A percentile compares a stretch with the other conserved stretches of the same genome.
These are phyloP conservation scores for Cydia splendana DNA, from an alignment of 1,140 invertebrate species.

Conservation along the genomic window DNA sequence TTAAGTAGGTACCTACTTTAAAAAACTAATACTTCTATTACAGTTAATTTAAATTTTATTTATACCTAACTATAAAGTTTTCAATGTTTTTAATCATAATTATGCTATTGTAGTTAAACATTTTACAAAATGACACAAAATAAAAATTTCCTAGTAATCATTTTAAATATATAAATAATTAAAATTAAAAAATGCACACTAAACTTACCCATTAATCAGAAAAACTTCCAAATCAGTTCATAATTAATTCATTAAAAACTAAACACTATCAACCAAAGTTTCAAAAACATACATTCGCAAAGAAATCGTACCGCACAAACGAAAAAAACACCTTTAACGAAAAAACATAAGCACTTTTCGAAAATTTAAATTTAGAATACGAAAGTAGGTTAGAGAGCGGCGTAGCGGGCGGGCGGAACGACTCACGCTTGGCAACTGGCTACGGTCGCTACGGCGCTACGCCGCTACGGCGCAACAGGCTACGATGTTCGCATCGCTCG, in stretches of 20 bases:
- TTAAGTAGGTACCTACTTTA: no score
- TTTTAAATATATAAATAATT: no score
- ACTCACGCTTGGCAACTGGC: slow-evolving; percentile 28
- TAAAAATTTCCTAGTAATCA: no score
- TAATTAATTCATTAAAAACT: neutral
- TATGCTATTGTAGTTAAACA: no score
- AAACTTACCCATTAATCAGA: neutral
- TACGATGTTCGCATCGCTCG: neutral
- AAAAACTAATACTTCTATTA: no score
- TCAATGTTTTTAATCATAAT: no score
- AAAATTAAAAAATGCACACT: neutral
- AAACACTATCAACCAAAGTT: slow-evolving; percentile 12
- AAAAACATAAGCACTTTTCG: neutral
- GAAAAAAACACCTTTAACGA: neutral
- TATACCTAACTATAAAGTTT: no score
- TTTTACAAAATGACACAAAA: no score
- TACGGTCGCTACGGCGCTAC: slow-evolving; percentile 14
- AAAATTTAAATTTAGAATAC: slow-evolving; percentile 12
- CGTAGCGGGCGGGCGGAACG: slow-evolving; percentile 20
- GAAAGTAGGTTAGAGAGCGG: slow-evolving; percentile 29
- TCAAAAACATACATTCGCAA: slow-evolving; percentile 9
- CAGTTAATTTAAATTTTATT: no score
- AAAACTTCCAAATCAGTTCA: slow-evolving; percentile 8
- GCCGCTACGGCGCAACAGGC: slow-evolving; percentile 6
- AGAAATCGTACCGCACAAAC: neutral